A percentile compares a stretch with the other conserved stretches of the same genome.
These are phyloP conservation scores for Corella eumyota DNA, from an alignment of 23 tunicate genomes.

Conservation along the genomic window DNA sequence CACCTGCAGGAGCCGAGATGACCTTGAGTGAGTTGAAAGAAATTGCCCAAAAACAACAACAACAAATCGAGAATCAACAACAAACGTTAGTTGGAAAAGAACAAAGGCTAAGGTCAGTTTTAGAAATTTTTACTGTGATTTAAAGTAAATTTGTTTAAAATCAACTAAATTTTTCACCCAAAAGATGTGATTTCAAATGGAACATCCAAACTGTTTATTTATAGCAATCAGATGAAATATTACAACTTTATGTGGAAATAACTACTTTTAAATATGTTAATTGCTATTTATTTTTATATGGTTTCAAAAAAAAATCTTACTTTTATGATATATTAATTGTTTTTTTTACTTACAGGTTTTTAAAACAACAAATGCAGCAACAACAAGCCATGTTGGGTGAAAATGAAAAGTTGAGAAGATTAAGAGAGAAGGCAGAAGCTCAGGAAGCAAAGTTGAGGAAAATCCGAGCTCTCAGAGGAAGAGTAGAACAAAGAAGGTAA, in stretches of 20 bases:
- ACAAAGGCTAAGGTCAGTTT: conserved; percentile 47
- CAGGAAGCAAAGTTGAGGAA: conserved; percentile 89
- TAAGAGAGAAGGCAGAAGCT: conserved; percentile 87
- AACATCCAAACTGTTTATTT: too few species aligned
- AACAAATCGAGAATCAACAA: conserved; percentile 77
- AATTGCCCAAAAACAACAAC: conserved; percentile 75
- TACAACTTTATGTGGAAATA: too few species aligned
- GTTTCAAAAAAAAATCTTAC: too few species aligned
- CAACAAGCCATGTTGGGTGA: conserved; percentile 75
- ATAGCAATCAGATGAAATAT: too few species aligned
- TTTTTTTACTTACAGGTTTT: too few species aligned
- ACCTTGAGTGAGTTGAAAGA: conserved; percentile 51
- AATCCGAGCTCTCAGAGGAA: conserved; percentile 72
- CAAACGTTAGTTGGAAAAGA: conserved; percentile 75
- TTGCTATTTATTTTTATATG: too few species aligned
- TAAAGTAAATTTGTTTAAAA: too few species aligned
- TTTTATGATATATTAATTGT: too few species aligned
- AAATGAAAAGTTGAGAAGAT: conserved; percentile 69
- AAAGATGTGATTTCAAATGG: too few species aligned
- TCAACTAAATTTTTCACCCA: too few species aligned
- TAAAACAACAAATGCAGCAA: conserved; percentile 86
- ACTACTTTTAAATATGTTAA: too few species aligned
- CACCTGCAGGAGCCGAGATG: conserved; percentile 28
- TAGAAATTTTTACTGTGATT: conserved; percentile 2
- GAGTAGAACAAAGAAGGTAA: conserved; percentile 72